phyloP scores from a whole-genome alignment of 2,888 invertebrate genomes.

The Caenorhabditis afra region DNA sequence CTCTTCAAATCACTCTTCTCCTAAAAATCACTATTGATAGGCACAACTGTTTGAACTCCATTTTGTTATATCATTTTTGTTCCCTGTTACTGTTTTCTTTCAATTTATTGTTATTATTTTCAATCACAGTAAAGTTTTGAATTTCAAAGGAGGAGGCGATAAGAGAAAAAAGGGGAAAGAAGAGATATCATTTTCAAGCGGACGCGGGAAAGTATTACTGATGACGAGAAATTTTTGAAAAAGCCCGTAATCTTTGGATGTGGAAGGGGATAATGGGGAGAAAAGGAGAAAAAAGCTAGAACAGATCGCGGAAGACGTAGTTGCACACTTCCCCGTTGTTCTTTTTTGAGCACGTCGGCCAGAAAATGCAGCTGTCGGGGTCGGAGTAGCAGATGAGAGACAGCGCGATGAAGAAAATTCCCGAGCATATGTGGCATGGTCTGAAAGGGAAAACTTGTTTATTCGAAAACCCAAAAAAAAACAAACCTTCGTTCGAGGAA shows the following conservation, averaged over 20 bases:
- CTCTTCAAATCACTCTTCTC: slow-evolving; percentile 78
- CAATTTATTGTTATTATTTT: slow-evolving; percentile 24
- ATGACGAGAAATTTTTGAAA: neutral
- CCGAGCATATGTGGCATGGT: slow-evolving; percentile 96
- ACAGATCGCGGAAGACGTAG: slow-evolving; percentile 63
- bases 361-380: slow-evolving; percentile 92
- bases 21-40: slow-evolving; percentile 40
- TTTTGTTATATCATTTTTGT: slow-evolving; percentile 3
- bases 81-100: slow-evolving; percentile 1
- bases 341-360: slow-evolving; percentile 83
- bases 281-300: slow-evolving; percentile 19
- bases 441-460: slow-evolving; percentile 83
- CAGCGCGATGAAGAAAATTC: slow-evolving; percentile 94
- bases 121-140: slow-evolving; percentile 11
- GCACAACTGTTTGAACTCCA: slow-evolving; percentile 9
- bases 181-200: slow-evolving; percentile 3
- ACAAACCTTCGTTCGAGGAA: slow-evolving; percentile 88
- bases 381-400: slow-evolving; percentile 96
- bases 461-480: too few relatives aligned
- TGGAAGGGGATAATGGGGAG: neutral
- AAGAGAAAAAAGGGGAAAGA: slow-evolving; percentile 1
- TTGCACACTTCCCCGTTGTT: slow-evolving; percentile 74
- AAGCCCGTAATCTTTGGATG: slow-evolving; percentile 6
- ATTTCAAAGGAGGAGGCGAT: neutral
- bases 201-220: neutral